These are phyloP conservation scores for Siniperca scherzeri DNA, from an alignment of 2,797 vertebrate species.

Conservation along the genomic window DNA sequence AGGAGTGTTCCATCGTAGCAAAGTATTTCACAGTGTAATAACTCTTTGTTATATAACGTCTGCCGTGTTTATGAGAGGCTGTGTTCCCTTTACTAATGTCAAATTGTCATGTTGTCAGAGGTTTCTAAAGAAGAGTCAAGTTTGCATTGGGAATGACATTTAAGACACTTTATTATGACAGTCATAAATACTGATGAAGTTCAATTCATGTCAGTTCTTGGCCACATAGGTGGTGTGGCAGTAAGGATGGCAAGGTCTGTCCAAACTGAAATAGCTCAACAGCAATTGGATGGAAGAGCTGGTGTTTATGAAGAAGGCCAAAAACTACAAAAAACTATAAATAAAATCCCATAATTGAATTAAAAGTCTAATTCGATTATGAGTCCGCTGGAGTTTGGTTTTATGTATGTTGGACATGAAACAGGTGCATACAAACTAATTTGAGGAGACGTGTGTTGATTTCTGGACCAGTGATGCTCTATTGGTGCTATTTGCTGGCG, in stretches of 20 bases:
- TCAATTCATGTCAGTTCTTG: neutral
- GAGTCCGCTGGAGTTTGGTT: slow-evolving; percentile 44
- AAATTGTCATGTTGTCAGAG: neutral
- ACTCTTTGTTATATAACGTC: neutral
- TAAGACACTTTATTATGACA: neutral
- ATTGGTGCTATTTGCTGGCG: slow-evolving; percentile 56
- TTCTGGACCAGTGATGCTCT: slow-evolving; percentile 56
- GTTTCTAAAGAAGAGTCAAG: neutral
- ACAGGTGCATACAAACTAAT: slow-evolving; percentile 40
- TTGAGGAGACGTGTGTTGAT: slow-evolving; percentile 36
- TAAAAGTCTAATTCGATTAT: slow-evolving; percentile 48
- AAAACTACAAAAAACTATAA: slow-evolving; percentile 24
- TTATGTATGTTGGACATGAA: slow-evolving; percentile 59
- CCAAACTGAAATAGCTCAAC: neutral
- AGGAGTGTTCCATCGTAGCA: no score
- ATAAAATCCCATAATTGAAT: slow-evolving; percentile 49
- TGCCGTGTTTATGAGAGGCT: neutral
- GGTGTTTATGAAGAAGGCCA: slow-evolving; percentile 51
- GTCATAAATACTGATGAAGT: neutral
- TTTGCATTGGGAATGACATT: neutral
- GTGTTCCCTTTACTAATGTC: neutral
- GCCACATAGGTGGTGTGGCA: neutral
- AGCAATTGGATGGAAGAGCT: slow-evolving; percentile 14
- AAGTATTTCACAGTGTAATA: slow-evolving; percentile 5
- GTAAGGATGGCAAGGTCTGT: neutral